These are phyloP conservation scores for Podarcis muralis DNA, from an alignment of 2,113 vertebrate genomes.

Conservation along the genomic window DNA sequence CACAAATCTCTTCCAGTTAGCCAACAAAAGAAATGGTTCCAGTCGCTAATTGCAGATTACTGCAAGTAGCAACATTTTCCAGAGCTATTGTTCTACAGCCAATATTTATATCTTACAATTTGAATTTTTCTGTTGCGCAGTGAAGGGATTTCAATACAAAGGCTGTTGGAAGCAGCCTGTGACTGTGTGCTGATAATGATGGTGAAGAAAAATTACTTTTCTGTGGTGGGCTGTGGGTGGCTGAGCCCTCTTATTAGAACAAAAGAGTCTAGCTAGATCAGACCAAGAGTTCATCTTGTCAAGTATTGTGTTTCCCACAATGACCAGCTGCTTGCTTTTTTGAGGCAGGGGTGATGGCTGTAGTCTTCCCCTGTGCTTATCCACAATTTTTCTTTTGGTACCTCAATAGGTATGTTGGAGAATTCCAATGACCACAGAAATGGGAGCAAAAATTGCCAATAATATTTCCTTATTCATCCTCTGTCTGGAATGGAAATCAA, in stretches of 20 bases:
- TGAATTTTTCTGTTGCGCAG: not conserved
- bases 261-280: not conserved
- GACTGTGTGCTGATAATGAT: slow-evolving; percentile 42
- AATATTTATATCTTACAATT: slow-evolving; percentile 6
- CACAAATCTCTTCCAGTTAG: not conserved
- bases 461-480: too few relatives aligned
- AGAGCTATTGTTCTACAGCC: slow-evolving; percentile 28
- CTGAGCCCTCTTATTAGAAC: not conserved
- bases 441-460: too few relatives aligned
- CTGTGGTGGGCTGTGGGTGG: not conserved
- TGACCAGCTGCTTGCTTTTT: not conserved
- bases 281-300: not conserved
- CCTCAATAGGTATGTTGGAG: too few relatives aligned
- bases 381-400: not conserved
- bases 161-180: slow-evolving; percentile 32
- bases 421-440: too few relatives aligned
- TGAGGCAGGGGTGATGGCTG: not conserved
- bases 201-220: not conserved
- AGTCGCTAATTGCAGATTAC: slow-evolving; percentile 16
- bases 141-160: slow-evolving; percentile 23
- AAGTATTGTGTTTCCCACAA: not conserved
- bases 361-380: not conserved
- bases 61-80: slow-evolving; percentile 26
- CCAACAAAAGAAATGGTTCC: slow-evolving; percentile 21
- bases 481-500: too few relatives aligned